Percentiles rank a stretch among this genome's conserved stretches.
These are phyloP conservation scores for Esperia sulphurella DNA, from an alignment of 2,888 invertebrate genomes.

Conservation along the genomic window DNA sequence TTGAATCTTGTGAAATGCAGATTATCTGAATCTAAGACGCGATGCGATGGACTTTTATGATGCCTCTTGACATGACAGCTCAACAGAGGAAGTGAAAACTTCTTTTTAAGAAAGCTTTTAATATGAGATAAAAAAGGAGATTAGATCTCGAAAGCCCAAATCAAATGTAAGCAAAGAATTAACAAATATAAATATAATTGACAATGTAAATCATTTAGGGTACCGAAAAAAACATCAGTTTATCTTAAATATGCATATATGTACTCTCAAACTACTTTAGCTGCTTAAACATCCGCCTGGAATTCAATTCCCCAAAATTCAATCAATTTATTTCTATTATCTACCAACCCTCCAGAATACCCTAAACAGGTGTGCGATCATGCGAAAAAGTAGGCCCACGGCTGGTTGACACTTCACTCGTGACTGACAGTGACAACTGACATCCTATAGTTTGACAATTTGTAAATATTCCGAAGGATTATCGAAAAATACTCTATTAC, in stretches of 20 bases:
- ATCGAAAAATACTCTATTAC: conserved; percentile 3
- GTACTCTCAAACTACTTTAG: too few relatives aligned
- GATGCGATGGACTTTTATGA: conserved; percentile 3
- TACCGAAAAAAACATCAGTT: too few relatives aligned
- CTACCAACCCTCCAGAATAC: conserved; percentile 22
- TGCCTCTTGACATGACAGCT: conserved; percentile 1
- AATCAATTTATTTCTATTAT: conserved; percentile 32
- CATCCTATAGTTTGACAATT: conserved; percentile 24
- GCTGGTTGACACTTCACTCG: conserved; percentile 54
- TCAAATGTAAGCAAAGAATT: background rate
- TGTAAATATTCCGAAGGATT: conserved; percentile 1
- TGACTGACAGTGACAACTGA: conserved; percentile 62
- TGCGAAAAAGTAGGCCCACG: conserved; percentile 64
- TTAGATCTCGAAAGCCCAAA: background rate
- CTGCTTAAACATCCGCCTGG: conserved; percentile 2
- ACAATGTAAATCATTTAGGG: too few relatives aligned
- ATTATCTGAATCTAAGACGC: conserved; percentile 15
- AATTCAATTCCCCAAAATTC: conserved; percentile 25
- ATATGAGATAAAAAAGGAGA: background rate
- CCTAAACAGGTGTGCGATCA: conserved; percentile 61
- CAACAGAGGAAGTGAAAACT: conserved; percentile 7
- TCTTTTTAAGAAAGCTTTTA: conserved; percentile 7
- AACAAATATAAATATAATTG: too few relatives aligned
- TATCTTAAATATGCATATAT: too few relatives aligned
- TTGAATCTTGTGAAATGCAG: conserved; percentile 29